Evolutionary conservation across 2,113 vertebrate species (phyloP), one percentile per base, ranked within the genome.

Genomic region (Nerophis lumbriciformis): DNA sequence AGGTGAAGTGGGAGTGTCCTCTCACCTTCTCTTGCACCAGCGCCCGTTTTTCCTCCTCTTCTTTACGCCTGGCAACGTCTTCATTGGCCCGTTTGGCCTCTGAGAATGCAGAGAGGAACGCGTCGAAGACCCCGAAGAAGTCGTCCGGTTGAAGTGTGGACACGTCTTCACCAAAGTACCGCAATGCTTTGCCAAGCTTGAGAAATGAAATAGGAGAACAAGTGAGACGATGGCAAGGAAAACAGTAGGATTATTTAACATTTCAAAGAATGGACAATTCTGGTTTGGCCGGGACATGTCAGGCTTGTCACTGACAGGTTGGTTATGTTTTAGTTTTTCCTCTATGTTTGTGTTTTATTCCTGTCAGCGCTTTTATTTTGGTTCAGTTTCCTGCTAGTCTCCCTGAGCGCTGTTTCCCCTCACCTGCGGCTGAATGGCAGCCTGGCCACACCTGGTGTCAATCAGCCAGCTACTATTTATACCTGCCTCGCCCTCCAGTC

Each of bases 41-140:
- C 5, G 54, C 67, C 36, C 81, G 65, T 64, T 12, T 80, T 55
- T 82, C 73, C 71, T 82, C 81, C 12, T 83, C 77, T 48, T 85
- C 83, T 15, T 76, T 81, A 54, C 48, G 65, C 14, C 50, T 62
- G 48, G 57, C 71, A 48, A 63, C 63, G 53, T 75, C 73, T 52
- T 61, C 38, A 13, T 82, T 85, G 53, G 81, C 79, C 65, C 68
- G 77, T 48, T 65, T 53, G 42, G 81, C 83, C 37, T 80, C 83
- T 1, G 73, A 55, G 63, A 72, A 82, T 4, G 75, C 57, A 2
- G 51, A 11, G 16, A 82, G 59, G 69, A 85, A 85, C 6, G 63
- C 35, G 55, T 69, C 61, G 8, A 85, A 85, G 57, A 78, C 75
- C 6, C 81, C 66, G 35, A 83, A 85, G 67, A 85, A 85, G 8